phyloP scores from a whole-genome alignment of 2,797 vertebrate species.

The Hoplostethus atlanticus region DNA sequence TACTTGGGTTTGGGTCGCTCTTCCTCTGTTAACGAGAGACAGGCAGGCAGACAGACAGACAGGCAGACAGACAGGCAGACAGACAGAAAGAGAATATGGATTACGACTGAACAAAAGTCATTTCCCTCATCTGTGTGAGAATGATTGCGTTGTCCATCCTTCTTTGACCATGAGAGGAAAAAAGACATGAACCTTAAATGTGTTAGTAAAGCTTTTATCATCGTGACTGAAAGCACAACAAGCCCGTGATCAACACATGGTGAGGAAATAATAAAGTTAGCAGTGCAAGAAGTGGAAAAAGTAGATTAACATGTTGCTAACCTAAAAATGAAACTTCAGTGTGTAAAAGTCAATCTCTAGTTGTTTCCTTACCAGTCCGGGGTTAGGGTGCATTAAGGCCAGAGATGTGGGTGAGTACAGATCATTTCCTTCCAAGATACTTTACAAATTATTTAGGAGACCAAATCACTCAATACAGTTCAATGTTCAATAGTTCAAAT shows the following conservation, averaged over 20 bases:
- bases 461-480: too few relatives aligned
- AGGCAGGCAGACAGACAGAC: too few relatives aligned
- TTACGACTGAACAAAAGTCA: not conserved
- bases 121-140: not conserved
- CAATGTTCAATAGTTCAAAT: too few relatives aligned
- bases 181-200: not conserved
- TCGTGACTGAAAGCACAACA: conserved; percentile 23
- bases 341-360: too few relatives aligned
- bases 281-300: too few relatives aligned
- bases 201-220: conserved; percentile 9
- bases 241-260: conserved; percentile 4
- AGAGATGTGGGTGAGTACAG: too few relatives aligned
- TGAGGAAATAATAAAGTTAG: not conserved
- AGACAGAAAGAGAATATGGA: not conserved
- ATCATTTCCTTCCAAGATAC: too few relatives aligned
- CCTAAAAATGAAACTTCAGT: too few relatives aligned
- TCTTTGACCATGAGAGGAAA: not conserved
- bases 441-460: too few relatives aligned
- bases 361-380: too few relatives aligned
- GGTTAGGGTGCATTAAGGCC: too few relatives aligned
- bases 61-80: not conserved
- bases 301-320: too few relatives aligned
- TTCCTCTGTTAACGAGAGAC: conserved; percentile 81
- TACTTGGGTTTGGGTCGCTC: conserved; percentile 90
- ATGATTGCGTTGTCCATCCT: not conserved